Percentiles rank a stretch among this genome's conserved stretches.
phyloP scores from a whole-genome alignment of 2,888 invertebrate species.

The Andrena camellia region DNA sequence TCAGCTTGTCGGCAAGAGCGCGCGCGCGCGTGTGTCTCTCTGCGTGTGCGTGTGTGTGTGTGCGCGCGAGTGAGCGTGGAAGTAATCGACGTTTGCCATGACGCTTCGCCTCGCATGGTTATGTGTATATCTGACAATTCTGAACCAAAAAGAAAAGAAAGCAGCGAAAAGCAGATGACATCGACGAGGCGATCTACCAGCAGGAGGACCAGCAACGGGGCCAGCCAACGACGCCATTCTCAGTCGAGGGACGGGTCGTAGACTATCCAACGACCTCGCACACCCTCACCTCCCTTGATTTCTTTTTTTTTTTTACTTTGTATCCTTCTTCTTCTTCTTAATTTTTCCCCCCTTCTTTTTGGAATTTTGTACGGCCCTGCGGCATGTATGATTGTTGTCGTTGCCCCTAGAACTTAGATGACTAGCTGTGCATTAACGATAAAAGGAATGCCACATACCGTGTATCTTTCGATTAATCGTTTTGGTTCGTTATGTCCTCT shows the following conservation, averaged over 20 bases:
- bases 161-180: constrained; percentile 61
- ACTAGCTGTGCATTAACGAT: constrained; percentile 85
- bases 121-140: constrained; percentile 82
- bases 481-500: constrained; percentile 68
- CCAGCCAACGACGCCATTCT: not conserved
- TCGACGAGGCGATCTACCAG: constrained; percentile 3
- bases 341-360: constrained; percentile 25
- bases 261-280: constrained; percentile 20
- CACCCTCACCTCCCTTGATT: constrained; percentile 30
- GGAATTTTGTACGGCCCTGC: constrained; percentile 78
- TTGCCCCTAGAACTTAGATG: constrained; percentile 83
- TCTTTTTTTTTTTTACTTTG: constrained; percentile 17
- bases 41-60: constrained; percentile 74
- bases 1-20: constrained; percentile 71
- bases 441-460: constrained; percentile 81
- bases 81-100: constrained; percentile 84
- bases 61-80: constrained; percentile 80
- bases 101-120: constrained; percentile 85
- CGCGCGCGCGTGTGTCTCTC: constrained; percentile 69
- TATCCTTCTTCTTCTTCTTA: constrained; percentile 13
- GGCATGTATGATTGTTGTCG: constrained; percentile 85
- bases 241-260: constrained; percentile 13
- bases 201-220: not conserved
- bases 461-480: constrained; percentile 71
- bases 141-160: constrained; percentile 39